Evolutionary conservation across 2,113 vertebrate genomes (phyloP), one percentile per base, ranked within the genome.

Genomic region (Strix aluco): DNA sequence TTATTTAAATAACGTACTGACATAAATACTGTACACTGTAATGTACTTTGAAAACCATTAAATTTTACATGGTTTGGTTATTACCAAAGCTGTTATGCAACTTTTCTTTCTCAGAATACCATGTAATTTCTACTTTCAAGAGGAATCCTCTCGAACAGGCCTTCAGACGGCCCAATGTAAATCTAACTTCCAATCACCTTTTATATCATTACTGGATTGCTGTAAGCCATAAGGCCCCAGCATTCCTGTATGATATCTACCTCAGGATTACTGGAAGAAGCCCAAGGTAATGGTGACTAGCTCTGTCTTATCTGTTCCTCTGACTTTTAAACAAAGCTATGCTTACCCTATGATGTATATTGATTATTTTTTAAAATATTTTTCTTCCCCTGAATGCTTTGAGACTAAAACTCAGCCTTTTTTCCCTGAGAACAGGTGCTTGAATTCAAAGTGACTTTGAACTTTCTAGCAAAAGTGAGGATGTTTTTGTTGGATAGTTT

Each of bases 111-210:
- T 98, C 98, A 99, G 99, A 99, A 98, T 99, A 99, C 99, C 99
- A 99, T 99, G 99, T 99, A 98, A 99, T 99, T 99, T 99, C 99
- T 97, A 99, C 99, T 98, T 99, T 99, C 99, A 99, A 99, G 99
- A 99, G 99, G 99, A 99, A 99, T 98, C 99, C 99, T 98, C 99
- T 99, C 98, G 99, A 99, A 97, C 99, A 99, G 99, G 99, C 99
- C 97, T 99, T 99, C 98, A 99, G 99, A 97, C 99, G 99, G 98
- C 99, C 99, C 98, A 99, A 99, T 99, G 99, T 99, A 98, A 99
- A 99, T 99, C 99, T 99, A 98, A 99, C 99, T 98, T 99, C 99
- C 98, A 99, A 99, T 99, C 99, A 99, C 98, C 99, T 99, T 98
- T 99, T 99, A 98, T 99, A 99, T 99, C 99, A 99, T 98, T 99